Evolutionary conservation across 92 coral and sea anemone genomes (phyloP), one percentile per base, ranked within the genome.

Genomic region (Bergia puertoricense): DNA sequence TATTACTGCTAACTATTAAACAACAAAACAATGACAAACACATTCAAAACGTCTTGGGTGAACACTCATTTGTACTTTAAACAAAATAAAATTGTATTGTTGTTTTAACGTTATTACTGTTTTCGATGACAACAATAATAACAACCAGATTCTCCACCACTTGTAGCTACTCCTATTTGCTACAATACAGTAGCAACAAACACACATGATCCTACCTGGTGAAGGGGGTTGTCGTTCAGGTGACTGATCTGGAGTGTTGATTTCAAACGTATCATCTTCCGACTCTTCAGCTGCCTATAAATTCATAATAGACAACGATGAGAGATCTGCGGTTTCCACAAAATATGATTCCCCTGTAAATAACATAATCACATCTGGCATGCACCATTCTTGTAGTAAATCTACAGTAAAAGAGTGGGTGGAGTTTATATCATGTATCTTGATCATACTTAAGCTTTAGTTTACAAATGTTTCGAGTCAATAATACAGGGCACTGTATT

Each of bases 181-280:
- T 6, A 62, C 69, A 62, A 16, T 20, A 51, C 57, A 51, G 10
- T 8, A 51, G 57, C 16, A 54, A 54, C 59, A 54, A 54, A 62
- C 23, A 22, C 13, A 42, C 13, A 40, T 80, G 43, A 56, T 13
- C 77, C 39, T 71, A 84, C 87, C 45, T 23, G 79, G 67, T 16
- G 78, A 84, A 18, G 78, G 45, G 37, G 14, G 73, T 38, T 23
- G 77, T 13, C 56, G 77, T 84, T 46, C 78, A 36, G 87, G 87
- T 2, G 87, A 84, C 68, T 51, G 65, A 46, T 84, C 87, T n/a
- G 87, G 87, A 36, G 87, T 84, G 48, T 8, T 84, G 66, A 84
- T 84, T 37, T 84, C 87, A 71, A 84, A 84, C 0, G 87, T 69
- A 69, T 84, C 87, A 51, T 84, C 87, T 69, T 84, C 87, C 14